phyloP scores from a whole-genome alignment of 1,140 invertebrate genomes.

The Phocides pigmalion region DNA sequence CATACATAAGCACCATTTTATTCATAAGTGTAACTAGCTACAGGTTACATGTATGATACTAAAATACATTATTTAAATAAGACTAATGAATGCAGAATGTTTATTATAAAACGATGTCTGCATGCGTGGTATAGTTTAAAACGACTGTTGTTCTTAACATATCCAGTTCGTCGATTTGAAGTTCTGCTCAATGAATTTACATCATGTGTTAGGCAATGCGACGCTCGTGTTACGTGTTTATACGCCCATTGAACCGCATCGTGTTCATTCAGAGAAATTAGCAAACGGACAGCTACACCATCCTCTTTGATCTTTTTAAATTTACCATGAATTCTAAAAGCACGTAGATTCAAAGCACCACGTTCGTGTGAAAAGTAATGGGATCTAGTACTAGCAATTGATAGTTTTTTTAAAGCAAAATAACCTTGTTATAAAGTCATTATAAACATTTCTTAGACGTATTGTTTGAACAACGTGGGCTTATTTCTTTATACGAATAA shows the following conservation, averaged over 20 bases:
- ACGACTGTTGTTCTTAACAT: conserved; percentile 22
- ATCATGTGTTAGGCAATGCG: conserved; percentile 40
- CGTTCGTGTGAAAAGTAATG: conserved; percentile 7
- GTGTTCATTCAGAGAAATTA: conserved; percentile 39
- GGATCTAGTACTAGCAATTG: background rate
- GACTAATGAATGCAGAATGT: no score
- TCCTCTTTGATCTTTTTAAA: conserved; percentile 30
- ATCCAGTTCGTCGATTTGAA: conserved; percentile 42
- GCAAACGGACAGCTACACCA: conserved; percentile 25
- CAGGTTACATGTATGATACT: no score
- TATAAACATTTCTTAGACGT: conserved; percentile 14
- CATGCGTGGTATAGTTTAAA: conserved; percentile 8
- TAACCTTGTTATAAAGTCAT: conserved; percentile 16
- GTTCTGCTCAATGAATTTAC: conserved; percentile 50
- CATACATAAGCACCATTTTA: no score
- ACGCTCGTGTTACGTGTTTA: conserved; percentile 31
- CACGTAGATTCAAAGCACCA: background rate
- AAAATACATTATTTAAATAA: no score
- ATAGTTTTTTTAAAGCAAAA: background rate
- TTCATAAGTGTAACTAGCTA: no score
- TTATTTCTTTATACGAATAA: background rate
- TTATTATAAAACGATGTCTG: no score
- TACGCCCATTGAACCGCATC: conserved; percentile 31
- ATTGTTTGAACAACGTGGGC: conserved; percentile 9
- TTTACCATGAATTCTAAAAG: conserved; percentile 7